Conservation (phyloP, 2,113 vertebrate genomes). For the Cololabis saira region DNA sequence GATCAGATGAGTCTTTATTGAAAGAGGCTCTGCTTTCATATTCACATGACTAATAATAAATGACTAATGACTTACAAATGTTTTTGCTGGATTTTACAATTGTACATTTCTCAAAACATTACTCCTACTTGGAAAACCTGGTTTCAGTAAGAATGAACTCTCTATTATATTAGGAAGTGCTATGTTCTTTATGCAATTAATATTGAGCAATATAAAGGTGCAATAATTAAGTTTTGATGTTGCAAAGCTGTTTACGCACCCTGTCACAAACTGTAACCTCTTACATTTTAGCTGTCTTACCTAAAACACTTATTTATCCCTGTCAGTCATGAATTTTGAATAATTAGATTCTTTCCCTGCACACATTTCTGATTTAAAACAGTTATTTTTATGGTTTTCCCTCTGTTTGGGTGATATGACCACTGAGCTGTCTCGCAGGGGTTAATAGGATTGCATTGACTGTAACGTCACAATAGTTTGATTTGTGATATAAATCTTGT, state of each 20-base stretch:
- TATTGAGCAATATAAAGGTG: neutral
- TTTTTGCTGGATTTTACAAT: no score
- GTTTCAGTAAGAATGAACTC: no score
- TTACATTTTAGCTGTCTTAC: neutral
- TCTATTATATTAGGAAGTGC: neutral
- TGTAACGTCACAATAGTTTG: neutral
- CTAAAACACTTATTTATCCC: neutral
- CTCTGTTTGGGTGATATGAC: neutral
- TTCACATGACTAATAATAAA: no score
- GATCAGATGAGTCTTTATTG: no score
- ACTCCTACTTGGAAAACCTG: no score
- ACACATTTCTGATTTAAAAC: neutral
- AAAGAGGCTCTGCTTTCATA: no score
- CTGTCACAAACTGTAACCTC: neutral
- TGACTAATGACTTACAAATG: no score
- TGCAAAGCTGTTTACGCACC: neutral
- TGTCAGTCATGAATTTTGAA: neutral
- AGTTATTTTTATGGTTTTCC: neutral
- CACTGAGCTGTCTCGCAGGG: neutral
- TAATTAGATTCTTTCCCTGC: neutral
- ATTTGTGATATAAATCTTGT: constrained; percentile 17
- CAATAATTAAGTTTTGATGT: neutral
- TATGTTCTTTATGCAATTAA: neutral
- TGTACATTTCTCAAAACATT: no score
- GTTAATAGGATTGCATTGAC: neutral